These are phyloP conservation scores for Carollia perspicillata DNA, from an alignment of 2,113 vertebrate genomes.

Conservation along the genomic window DNA sequence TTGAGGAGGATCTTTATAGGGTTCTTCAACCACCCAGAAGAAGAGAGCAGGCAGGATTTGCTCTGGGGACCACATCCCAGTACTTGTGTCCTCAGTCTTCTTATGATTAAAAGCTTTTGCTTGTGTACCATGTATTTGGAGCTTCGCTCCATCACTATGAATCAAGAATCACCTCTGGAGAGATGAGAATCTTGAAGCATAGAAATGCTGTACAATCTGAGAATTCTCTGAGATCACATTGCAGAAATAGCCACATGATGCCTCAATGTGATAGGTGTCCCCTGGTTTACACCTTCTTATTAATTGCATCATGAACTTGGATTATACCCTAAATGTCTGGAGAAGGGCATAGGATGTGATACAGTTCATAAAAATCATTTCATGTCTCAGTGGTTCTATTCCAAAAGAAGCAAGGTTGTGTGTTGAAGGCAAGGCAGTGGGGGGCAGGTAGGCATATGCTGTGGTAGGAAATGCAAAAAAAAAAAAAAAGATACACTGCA, in stretches of 20 bases:
- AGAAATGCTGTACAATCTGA: not conserved
- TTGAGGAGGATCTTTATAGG: not conserved
- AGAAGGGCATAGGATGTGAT: not conserved
- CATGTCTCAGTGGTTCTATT: not conserved
- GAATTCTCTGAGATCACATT: not conserved
- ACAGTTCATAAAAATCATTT: not conserved
- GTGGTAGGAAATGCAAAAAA: not conserved
- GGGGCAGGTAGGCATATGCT: not conserved
- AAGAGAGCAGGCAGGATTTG: not conserved
- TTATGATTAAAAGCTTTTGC: not conserved
- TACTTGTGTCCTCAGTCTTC: not conserved
- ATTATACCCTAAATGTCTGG: constrained; percentile 1
- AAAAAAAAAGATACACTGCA: not conserved
- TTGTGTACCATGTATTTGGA: not conserved
- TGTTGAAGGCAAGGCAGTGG: no score
- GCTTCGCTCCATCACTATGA: not conserved
- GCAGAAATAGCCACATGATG: not conserved
- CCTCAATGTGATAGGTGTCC: not conserved
- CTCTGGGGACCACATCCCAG: not conserved
- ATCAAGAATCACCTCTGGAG: not conserved
- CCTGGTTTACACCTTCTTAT: not conserved
- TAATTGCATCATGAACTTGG: not conserved
- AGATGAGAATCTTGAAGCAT: not conserved
- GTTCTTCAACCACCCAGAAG: not conserved
- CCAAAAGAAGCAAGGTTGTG: not conserved